Percentiles rank a stretch among this genome's conserved stretches.
phyloP scores from a whole-genome alignment of 2,797 vertebrate genomes.

The Channa striata region DNA sequence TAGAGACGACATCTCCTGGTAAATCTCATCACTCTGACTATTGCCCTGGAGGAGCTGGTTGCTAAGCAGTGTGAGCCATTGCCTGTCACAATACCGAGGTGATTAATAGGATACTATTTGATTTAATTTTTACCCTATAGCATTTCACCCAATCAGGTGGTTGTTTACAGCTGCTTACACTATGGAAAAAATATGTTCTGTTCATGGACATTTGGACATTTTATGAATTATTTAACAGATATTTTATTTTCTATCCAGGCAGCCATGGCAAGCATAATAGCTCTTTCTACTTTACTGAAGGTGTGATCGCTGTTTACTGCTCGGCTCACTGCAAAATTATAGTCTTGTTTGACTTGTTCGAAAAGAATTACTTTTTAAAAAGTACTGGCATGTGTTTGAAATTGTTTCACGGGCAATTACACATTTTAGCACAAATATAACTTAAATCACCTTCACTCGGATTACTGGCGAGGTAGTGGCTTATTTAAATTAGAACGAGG shows the following conservation, averaged over 20 bases:
- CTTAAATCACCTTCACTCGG: slow-evolving; percentile 27
- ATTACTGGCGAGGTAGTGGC: not conserved
- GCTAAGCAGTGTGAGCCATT: slow-evolving; percentile 69
- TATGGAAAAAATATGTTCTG: slow-evolving; percentile 29
- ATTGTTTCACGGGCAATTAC: slow-evolving; percentile 47
- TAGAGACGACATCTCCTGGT: slow-evolving; percentile 47
- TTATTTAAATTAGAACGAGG: slow-evolving; percentile 52
- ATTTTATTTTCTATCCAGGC: slow-evolving; percentile 32
- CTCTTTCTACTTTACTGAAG: slow-evolving; percentile 45
- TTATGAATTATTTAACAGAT: slow-evolving; percentile 58
- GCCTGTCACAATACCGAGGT: slow-evolving; percentile 64
- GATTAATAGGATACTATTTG: slow-evolving; percentile 63
- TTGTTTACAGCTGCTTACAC: slow-evolving; percentile 51
- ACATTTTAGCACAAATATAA: slow-evolving; percentile 34
- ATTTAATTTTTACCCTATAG: slow-evolving; percentile 57
- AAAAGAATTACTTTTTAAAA: slow-evolving; percentile 23
- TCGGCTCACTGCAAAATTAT: slow-evolving; percentile 39
- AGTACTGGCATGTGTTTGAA: slow-evolving; percentile 31
- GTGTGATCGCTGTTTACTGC: slow-evolving; percentile 49
- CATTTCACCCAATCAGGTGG: slow-evolving; percentile 36
- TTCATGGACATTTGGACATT: slow-evolving; percentile 44
- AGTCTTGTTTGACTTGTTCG: slow-evolving; percentile 23
- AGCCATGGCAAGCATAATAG: slow-evolving; percentile 23
- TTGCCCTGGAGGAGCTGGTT: slow-evolving; percentile 69
- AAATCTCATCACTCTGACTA: slow-evolving; percentile 60